phyloP scores from a whole-genome alignment of 2,113 vertebrate species.

The Microcebus murinus region DNA sequence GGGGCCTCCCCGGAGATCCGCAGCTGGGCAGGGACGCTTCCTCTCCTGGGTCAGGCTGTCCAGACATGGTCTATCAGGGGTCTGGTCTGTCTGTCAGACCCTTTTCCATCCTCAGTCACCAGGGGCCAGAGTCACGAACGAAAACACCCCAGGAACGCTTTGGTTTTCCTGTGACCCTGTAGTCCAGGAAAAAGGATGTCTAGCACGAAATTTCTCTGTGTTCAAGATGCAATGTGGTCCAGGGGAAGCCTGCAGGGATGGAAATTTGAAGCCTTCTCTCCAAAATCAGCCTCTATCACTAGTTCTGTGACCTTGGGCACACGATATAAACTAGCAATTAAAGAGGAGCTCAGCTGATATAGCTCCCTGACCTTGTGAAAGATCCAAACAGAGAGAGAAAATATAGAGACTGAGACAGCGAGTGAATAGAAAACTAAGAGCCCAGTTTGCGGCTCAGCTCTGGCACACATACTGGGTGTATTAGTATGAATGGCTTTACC shows the following conservation, averaged over 20 bases:
- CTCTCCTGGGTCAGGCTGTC: slow-evolving; percentile 50
- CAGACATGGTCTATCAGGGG: slow-evolving; percentile 40
- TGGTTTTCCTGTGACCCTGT: slow-evolving; percentile 63
- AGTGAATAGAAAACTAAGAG: not conserved
- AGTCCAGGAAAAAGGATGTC: slow-evolving; percentile 58
- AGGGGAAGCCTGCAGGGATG: not conserved
- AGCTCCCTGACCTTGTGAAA: not conserved
- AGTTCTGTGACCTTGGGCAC: not conserved
- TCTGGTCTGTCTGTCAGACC: slow-evolving; percentile 37
- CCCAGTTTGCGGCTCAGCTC: not conserved
- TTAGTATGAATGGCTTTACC: not conserved
- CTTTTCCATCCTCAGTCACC: slow-evolving; percentile 24
- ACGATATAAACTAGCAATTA: not conserved
- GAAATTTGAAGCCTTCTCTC: not conserved
- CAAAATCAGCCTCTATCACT: not conserved
- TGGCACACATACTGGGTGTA: fast-evolving
- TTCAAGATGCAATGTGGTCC: not conserved
- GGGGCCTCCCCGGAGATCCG: slow-evolving; percentile 13
- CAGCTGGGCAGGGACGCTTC: slow-evolving; percentile 33
- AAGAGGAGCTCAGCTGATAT: not conserved
- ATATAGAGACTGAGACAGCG: not conserved
- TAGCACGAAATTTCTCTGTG: not conserved
- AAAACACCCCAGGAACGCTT: slow-evolving; percentile 52
- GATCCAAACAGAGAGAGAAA: not conserved
- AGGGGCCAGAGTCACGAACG: slow-evolving; percentile 55